phyloP scores from a whole-genome alignment of 2,113 vertebrate species.

The zebrafish (Danio rerio) region GRCz12tu NC_133189.1:31071001-31071500 shows the following conservation, averaged over 20 bases:
- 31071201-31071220: constrained; percentile 59
- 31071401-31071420: constrained; percentile 86
- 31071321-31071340: constrained; percentile 65
- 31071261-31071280: constrained; percentile 78
- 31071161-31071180: constrained; percentile 89
- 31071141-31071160: constrained; percentile 89
- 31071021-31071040: constrained; percentile 72
- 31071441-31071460: constrained; percentile 76
- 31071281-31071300: constrained; percentile 74
- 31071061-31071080: constrained; percentile 60
- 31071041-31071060: constrained; percentile 66
- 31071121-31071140: constrained; percentile 75
- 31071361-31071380: constrained; percentile 86
- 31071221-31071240: constrained; percentile 73
- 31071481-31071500: constrained; percentile 74
- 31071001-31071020: constrained; percentile 82
- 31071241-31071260: constrained; percentile 77
- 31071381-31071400: constrained; percentile 82
- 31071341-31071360: constrained; percentile 83
- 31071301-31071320: constrained; percentile 67
- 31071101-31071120: constrained; percentile 76
- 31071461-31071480: constrained; percentile 77
- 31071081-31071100: constrained; percentile 57
- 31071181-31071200: constrained; percentile 81
- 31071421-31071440: constrained; percentile 73